Base-by-base conservation (phyloP, 2,888 invertebrate species). In the Coleophora deauratella region DNA sequence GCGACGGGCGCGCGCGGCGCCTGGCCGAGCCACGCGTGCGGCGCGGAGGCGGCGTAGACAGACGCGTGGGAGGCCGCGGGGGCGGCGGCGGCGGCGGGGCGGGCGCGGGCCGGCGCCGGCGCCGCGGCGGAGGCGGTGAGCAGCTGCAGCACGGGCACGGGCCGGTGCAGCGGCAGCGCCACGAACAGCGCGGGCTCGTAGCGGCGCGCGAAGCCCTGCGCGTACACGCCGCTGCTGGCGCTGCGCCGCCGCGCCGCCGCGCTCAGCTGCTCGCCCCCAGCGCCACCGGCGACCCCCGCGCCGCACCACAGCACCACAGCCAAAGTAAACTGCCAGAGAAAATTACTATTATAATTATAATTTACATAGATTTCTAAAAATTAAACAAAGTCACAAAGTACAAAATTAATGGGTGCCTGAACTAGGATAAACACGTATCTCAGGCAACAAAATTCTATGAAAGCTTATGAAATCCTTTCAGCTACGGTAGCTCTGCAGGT, bases 341-440 rank as follows among this genome's bases (percentile, higher is more conserved):
- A n/a, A n/a, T n/a, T n/a, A n/a, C n/a, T n/a, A n/a, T n/a, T n/a
- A n/a, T n/a, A n/a, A n/a, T n/a, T n/a, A n/a, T n/a, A n/a, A n/a
- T n/a, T n/a, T n/a, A 89, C 40, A 88, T 89, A 10, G 38, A 21
- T n/a, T 31, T 13, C 14, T 14, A 15, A 21, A 12, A 37, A 9
- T 9, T 31, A 9, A 13, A 14, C 14, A 13, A 9, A 12, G 13
- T 14, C 27, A 30, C 37, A 6, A 30, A n/a, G 9, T 15, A 4
- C 9, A 10, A 21, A n/a, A 2, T n/a, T n/a, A n/a, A n/a, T n/a
- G n/a, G n/a, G n/a, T n/a, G n/a, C n/a, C n/a, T n/a, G n/a, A n/a
- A n/a, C 27, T 8, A 15, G 13, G 15, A n/a, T 35, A n/a, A n/a
- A n/a, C n/a, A n/a, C n/a, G n/a, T n/a, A n/a, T n/a, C n/a, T n/a